Base-by-base conservation (phyloP, 2,797 vertebrate species). In the Scolopax rusticola region DNA sequence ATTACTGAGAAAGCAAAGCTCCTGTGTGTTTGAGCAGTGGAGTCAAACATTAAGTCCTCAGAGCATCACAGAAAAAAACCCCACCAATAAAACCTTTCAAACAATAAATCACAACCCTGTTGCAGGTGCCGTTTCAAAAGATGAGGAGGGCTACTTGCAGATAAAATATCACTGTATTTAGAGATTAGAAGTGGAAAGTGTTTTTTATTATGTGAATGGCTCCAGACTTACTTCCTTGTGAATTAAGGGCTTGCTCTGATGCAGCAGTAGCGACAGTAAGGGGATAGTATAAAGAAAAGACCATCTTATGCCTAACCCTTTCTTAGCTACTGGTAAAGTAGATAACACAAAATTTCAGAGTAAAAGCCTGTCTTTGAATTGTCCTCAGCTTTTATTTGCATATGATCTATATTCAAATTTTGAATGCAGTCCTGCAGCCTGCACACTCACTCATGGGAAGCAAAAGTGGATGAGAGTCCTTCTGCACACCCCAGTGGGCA, bases 1-100 rank as follows among this genome's bases (percentile, higher is more conserved):
- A 89, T 96, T 95, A 95, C 81, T 17, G 67, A 87, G 78, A 95
- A 81, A 95, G 95, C 85, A 79, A 76, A 91, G 56, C 56, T 47
- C 54, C 45, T 0, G 1, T 16, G 71, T 76, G 70, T 65, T 70
- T 14, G 59, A 71, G 73, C 77, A 32, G 77, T 1, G 3, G 17
- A 88, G 61, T 74, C 32, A 61, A 50, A 53, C 27, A 83, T n/a
- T n/a, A 87, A 94, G 53, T 93, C 94, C 85, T 94, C 40, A 27
- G 61, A 93, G 61, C 79, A 71, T 40, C 78, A 41, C 71, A 1
- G 25, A 41, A 73, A 74, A 70, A 78, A 59, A 0, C 8, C 5
- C 5, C 27, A 47, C 69, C 79, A 65, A 41, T 65, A 91, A 95
- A 95, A 64, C 76, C 89, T 92, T 59, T 50, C 53, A 17, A 43